A percentile compares a stretch with the other conserved stretches of the same genome.
Evolutionary conservation across 2,888 invertebrate species (phyloP).

Genomic region (Alitta virens): DNA sequence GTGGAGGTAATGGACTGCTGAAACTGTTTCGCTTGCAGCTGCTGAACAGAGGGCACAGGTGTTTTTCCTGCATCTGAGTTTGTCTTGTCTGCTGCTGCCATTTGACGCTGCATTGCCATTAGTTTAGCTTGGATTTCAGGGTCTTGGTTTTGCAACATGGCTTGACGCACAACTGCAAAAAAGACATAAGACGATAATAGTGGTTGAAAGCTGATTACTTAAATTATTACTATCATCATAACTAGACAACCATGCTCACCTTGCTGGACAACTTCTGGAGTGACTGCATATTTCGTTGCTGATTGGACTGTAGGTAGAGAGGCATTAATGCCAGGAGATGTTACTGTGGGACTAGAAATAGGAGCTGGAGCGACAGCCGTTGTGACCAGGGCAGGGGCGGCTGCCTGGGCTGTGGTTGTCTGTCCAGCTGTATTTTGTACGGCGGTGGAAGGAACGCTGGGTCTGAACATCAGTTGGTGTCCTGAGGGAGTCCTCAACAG

Average conservation of each 20-base stretch:
- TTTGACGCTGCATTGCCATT: slow-evolving; percentile 76
- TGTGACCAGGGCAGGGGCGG: slow-evolving; percentile 23
- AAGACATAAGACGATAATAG: no score
- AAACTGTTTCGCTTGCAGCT: no score
- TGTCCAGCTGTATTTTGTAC: background rate
- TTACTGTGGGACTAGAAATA: background rate
- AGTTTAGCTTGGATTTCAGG: slow-evolving; percentile 91
- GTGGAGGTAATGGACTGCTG: background rate
- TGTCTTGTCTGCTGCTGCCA: slow-evolving; percentile 18
- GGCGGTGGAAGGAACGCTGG: background rate
- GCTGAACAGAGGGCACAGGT: no score
- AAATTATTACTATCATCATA: background rate
- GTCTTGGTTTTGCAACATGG: slow-evolving; percentile 85
- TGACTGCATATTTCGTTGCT: slow-evolving; percentile 73
- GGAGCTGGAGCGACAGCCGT: slow-evolving; percentile 2
- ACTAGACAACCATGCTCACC: slow-evolving; percentile 60
- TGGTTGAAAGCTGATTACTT: background rate
- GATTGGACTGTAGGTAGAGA: background rate
- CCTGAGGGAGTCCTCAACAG: slow-evolving; percentile 10
- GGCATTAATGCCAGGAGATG: background rate
- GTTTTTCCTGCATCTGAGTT: no score
- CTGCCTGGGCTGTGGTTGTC: slow-evolving; percentile 18
- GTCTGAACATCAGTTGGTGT: slow-evolving; percentile 18
- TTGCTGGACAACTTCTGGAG: slow-evolving; percentile 90
- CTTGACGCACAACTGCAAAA: slow-evolving; percentile 81